These are phyloP conservation scores for Goniozus legneri DNA, from an alignment of 1,140 invertebrate species.

Conservation along the genomic window DNA sequence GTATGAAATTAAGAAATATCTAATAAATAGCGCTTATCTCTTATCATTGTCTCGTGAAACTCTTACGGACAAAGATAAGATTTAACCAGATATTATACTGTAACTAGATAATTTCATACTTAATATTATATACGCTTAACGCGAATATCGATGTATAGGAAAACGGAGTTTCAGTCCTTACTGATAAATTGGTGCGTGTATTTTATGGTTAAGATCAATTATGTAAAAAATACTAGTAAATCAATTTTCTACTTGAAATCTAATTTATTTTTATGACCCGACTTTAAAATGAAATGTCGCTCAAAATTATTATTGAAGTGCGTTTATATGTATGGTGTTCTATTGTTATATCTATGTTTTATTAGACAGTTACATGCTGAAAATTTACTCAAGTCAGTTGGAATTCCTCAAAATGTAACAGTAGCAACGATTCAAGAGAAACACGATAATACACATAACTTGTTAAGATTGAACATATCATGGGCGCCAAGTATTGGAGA, in stretches of 20 bases:
- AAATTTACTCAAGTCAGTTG: slow-evolving; percentile 1
- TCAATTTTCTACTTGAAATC: too few relatives aligned
- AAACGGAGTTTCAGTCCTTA: too few relatives aligned
- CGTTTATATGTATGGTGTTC: neutral
- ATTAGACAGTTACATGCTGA: neutral
- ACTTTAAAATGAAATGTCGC: slow-evolving; percentile 18
- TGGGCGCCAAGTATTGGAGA: slow-evolving; percentile 23
- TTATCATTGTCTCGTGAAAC: slow-evolving; percentile 11
- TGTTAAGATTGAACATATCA: slow-evolving; percentile 30
- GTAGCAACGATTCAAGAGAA: slow-evolving; percentile 8
- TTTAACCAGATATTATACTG: neutral
- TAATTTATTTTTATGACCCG: too few relatives aligned
- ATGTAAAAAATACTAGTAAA: neutral
- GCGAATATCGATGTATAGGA: too few relatives aligned
- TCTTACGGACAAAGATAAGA: slow-evolving; percentile 17
- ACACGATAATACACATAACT: neutral
- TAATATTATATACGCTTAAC: too few relatives aligned
- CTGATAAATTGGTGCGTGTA: too few relatives aligned
- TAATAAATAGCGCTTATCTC: neutral
- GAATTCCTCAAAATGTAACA: slow-evolving; percentile 15
- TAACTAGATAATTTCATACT: too few relatives aligned
- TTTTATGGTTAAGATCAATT: too few relatives aligned
- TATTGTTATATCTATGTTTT: neutral
- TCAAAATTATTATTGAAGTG: neutral
- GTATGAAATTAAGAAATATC: too few relatives aligned